Percentiles rank a stretch among this genome's conserved stretches.
phyloP scores from a whole-genome alignment of 2,888 invertebrate species.

The Heliconius hortense region DNA sequence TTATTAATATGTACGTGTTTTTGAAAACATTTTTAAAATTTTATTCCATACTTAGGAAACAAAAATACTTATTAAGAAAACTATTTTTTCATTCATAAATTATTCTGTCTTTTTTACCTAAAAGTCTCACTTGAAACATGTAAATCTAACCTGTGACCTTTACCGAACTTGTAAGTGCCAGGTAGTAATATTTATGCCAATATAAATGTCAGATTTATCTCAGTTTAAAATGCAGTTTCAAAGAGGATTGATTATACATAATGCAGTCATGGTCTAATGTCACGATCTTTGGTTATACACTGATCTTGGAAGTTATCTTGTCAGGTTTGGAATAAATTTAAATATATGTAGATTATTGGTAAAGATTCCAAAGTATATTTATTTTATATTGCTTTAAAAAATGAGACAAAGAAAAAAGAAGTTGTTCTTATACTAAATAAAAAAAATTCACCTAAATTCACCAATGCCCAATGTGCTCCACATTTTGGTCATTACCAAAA shows the following conservation, averaged over 20 bases:
- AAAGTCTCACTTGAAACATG: neutral
- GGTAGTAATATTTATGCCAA: conserved; percentile 9
- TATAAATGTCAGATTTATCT: conserved; percentile 32
- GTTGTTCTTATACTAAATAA: neutral
- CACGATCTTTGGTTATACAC: conserved; percentile 24
- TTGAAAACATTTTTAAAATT: no score
- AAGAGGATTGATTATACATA: conserved; percentile 39
- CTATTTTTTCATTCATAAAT: neutral
- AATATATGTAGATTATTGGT: neutral
- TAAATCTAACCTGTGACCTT: conserved; percentile 10
- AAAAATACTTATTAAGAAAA: no score
- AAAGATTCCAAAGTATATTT: neutral
- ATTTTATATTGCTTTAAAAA: neutral
- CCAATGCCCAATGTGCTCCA: no score
- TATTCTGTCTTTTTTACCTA: neutral
- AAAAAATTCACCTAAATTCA: no score
- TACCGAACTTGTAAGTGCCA: conserved; percentile 4
- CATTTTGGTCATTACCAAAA: no score
- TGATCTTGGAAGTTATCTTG: conserved; percentile 22
- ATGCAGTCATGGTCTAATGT: conserved; percentile 30
- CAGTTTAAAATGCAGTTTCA: conserved; percentile 46
- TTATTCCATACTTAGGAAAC: no score
- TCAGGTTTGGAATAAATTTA: conserved; percentile 3
- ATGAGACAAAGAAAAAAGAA: neutral
- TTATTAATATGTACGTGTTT: no score